Evolutionary conservation across 2,888 invertebrate species (phyloP), one percentile per base, ranked within the genome.

Genomic region (Tigriopus californicus): DNA sequence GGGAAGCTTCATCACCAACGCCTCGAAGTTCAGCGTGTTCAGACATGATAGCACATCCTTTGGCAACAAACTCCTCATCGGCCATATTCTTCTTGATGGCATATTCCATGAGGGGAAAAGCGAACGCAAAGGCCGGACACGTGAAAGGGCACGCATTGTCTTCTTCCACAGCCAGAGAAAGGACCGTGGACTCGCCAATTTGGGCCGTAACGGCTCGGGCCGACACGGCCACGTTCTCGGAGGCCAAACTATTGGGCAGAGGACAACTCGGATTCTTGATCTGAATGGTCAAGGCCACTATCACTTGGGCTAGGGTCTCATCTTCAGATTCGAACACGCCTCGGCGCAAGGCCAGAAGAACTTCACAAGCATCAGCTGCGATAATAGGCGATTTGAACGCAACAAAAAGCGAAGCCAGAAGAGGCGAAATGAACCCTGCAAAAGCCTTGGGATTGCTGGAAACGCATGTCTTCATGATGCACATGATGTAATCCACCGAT

Each of bases 111-210:
- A 91, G 76, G 13, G 85, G 83, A 70, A 89, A 91, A 12, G 80
- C 76, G 68, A 85, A 92, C 66, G 83, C 82, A 73, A 90, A 88
- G 0, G 83, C 82, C 1, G 88, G 81, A 1, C 83, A 82, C 1
- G 77, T 76, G 65, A 83, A 76, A 65, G 74, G 70, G 64, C 60
- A 61, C n/a, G 61, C 57, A 13, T 55, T 57, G 11, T 58, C 60
- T 40, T 62, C 62, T 42, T 62, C 62, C 54, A 10, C 51, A 5
- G 20, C 51, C n/a, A 22, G 10, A 13, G 13, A 15, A 3, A 18
- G 51, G 4, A 24, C 22, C 5, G 24, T 24, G 24, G 22, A 51
- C 10, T 22, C 24, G 20, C 24, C 22, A 12, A 22, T 18, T 13
- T 22, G 51, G 4, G 24, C 24, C 51, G 20, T 18, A 3, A 46